Evolutionary conservation across 2,888 invertebrate species (phyloP).

Genomic region (Luperina testacea): DNA sequence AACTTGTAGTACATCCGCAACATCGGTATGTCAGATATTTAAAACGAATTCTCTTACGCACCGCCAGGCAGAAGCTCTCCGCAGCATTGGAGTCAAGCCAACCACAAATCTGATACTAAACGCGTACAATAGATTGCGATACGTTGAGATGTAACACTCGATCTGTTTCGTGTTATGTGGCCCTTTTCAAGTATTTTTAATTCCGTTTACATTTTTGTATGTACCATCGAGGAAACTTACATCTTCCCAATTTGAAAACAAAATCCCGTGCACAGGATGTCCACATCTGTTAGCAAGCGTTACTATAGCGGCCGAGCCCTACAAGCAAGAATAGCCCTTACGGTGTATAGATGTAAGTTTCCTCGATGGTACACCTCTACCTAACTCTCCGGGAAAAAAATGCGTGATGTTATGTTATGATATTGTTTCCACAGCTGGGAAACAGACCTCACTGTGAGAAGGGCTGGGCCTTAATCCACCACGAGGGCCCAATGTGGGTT

Average conservation of each 20-base stretch:
- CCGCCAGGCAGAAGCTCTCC: constrained; percentile 42
- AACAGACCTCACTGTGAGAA: accelerated
- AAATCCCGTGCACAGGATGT: too few species aligned
- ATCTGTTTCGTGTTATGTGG: constrained; percentile 7
- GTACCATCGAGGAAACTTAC: too few species aligned
- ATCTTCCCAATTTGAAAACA: too few species aligned
- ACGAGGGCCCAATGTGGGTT: accelerated
- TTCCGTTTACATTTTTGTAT: too few species aligned
- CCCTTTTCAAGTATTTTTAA: not conserved
- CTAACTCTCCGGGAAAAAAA: not conserved
- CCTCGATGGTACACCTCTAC: not conserved
- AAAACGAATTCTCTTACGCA: constrained; percentile 56
- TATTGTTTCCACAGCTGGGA: not conserved
- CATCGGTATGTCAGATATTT: constrained; percentile 40
- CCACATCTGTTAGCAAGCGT: too few species aligned
- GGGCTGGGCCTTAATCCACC: not conserved
- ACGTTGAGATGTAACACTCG: constrained; percentile 35
- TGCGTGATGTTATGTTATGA: not conserved
- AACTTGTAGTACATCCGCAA: not conserved
- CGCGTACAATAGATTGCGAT: constrained; percentile 54
- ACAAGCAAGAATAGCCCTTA: too few species aligned
- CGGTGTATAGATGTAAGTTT: too few species aligned
- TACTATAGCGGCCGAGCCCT: too few species aligned
- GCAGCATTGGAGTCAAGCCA: constrained; percentile 66
- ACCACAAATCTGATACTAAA: constrained; percentile 64